Percentiles rank a stretch among this genome's conserved stretches.
These are phyloP conservation scores for Melolontha melolontha DNA, from an alignment of 2,888 invertebrate species.

Conservation along the genomic window DNA sequence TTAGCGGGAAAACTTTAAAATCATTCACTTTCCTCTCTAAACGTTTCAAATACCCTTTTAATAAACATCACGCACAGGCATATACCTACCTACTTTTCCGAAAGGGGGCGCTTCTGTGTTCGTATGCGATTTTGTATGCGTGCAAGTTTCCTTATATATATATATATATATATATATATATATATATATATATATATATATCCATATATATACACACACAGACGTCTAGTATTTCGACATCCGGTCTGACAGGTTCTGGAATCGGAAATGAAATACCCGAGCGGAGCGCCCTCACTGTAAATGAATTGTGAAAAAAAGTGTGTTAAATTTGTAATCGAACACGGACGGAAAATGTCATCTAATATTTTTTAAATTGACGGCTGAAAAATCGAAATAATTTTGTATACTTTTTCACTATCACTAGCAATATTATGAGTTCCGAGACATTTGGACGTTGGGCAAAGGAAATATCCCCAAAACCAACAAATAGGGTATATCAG, in stretches of 20 bases:
- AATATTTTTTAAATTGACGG: too few species aligned
- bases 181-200: too few species aligned
- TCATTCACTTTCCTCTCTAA: slow-evolving; percentile 17
- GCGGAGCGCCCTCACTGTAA: slow-evolving; percentile 19
- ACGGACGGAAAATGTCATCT: slow-evolving; percentile 17
- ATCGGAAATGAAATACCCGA: slow-evolving; percentile 38
- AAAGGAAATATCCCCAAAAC: too few species aligned
- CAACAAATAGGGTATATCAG: too few species aligned
- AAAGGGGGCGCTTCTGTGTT: not conserved
- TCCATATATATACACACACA: slow-evolving; percentile 8
- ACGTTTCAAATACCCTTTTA: slow-evolving; percentile 22
- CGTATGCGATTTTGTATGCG: not conserved
- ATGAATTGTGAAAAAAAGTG: slow-evolving; percentile 36
- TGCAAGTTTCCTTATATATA: slow-evolving; percentile 3
- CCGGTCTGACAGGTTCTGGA: slow-evolving; percentile 34
- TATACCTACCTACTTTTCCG: slow-evolving; percentile 6
- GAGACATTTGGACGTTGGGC: too few species aligned
- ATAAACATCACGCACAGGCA: slow-evolving; percentile 17
- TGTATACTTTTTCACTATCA: too few species aligned
- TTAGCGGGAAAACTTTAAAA: slow-evolving; percentile 7
- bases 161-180: not conserved
- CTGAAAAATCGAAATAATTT: too few species aligned
- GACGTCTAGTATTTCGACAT: slow-evolving; percentile 23
- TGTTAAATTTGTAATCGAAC: slow-evolving; percentile 34
- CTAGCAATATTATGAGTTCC: too few species aligned